Evolutionary conservation across 2,113 vertebrate species (phyloP), one percentile per base, ranked within the genome.

Genomic region (Pimephales promelas): DNA sequence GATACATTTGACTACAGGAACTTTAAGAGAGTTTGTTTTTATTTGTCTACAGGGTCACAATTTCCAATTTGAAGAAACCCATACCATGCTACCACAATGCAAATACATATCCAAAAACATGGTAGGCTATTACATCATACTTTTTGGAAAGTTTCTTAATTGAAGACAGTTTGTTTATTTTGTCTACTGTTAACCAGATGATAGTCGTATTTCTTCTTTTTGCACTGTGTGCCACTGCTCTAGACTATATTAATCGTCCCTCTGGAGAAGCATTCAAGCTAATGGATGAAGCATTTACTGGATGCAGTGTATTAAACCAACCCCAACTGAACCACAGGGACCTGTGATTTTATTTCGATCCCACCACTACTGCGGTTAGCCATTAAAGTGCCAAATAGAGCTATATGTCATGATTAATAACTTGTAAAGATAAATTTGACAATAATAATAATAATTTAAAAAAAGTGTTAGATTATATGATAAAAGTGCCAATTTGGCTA

Each of bases 261-360:
- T 47, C 64, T 28, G 11, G 56, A 87, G 84, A 84, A 49, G 76
- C 77, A 76, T 71, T 83, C 82, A 73, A 36, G 28, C 45, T 79
- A 72, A 77, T 76, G 45, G 28, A 28, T 83, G 83, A 83, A 71
- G 83, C 71, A 71, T 83, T 88, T 84, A 86, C 82, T 70, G 79
- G 75, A 26, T 75, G 57, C 61, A 76, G 59, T 86, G 36, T 86
- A 34, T 82, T 82, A 83, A 85, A 74, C 77, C 20, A 56, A 56
- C 28, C 79, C 34, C 56, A 71, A 81, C 66, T 73, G 47, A 71
- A 70, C 79, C 47, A 54, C 31, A 40, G 64, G 79, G 64, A 70
- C 79, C 26, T 56, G 62, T 3, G 47, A 28, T 70, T 70, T 81
- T 70, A 47, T 70, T 70, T 54, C 16, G 18, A 81, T 54, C 47